A percentile compares a stretch with the other conserved stretches of the same genome.
Conservation (phyloP, 2,113 vertebrate species). For the Pholis gunnellus region DNA sequence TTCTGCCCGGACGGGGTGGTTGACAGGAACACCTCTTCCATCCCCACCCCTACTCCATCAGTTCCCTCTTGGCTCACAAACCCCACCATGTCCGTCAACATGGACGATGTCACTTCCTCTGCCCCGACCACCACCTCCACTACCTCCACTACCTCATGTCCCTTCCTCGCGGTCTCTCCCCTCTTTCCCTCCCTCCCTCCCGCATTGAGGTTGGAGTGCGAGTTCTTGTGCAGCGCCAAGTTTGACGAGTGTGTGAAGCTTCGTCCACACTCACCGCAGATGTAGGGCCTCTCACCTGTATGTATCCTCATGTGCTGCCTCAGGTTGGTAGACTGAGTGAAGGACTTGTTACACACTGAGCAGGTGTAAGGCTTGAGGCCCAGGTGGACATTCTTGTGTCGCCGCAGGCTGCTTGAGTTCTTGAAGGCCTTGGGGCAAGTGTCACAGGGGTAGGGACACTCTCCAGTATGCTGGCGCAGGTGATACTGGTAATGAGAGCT, state of each 20-base stretch:
- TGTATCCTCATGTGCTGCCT: conserved; percentile 93
- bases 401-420: conserved; percentile 91
- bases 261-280: conserved; percentile 83
- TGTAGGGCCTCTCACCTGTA: conserved; percentile 87
- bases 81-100: conserved; percentile 83
- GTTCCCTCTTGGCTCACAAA: conserved; percentile 81
- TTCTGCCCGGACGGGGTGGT: conserved; percentile 63
- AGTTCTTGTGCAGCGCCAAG: conserved; percentile 86
- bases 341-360: conserved; percentile 88
- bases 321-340: conserved; percentile 93
- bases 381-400: conserved; percentile 93
- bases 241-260: conserved; percentile 93
- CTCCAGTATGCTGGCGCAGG: conserved; percentile 93
- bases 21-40: conserved; percentile 84
- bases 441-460: conserved; percentile 91
- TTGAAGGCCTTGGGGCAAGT: conserved; percentile 94
- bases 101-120: conserved; percentile 76
- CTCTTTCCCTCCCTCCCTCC: conserved; percentile 70
- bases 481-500: conserved; percentile 97
- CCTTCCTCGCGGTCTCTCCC: conserved; percentile 39
- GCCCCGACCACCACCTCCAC: conserved; percentile 75
- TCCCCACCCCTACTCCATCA: conserved; percentile 79
- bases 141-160: conserved; percentile 54
- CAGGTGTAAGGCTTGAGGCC: conserved; percentile 92
- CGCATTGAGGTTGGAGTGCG: conserved; percentile 73